Evolutionary conservation across 2,113 vertebrate genomes (phyloP).

Genomic region (Lipotes vexillifer): DNA sequence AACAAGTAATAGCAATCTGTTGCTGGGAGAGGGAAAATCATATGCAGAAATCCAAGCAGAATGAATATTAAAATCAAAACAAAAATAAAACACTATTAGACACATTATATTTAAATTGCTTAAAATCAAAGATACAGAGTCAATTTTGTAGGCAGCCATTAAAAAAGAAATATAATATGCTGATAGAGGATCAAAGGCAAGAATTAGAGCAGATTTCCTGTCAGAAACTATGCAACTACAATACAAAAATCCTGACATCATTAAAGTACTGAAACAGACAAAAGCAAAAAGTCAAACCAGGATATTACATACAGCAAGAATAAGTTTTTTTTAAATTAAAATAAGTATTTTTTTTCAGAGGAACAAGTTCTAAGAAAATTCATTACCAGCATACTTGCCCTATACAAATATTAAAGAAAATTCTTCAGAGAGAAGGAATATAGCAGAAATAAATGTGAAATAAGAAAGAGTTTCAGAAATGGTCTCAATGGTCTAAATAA

Average conservation of each 20-base stretch:
- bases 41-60: neutral
- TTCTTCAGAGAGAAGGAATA: neutral
- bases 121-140: neutral
- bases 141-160: neutral
- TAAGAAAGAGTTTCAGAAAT: neutral
- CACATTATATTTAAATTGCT: neutral
- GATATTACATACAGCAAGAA: neutral
- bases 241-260: neutral
- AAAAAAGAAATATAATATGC: neutral
- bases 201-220: neutral
- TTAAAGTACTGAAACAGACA: neutral
- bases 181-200: neutral
- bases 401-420: neutral
- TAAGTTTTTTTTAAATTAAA: neutral
- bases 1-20: neutral
- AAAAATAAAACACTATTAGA: neutral
- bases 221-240: neutral
- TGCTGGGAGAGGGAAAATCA: neutral
- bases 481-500: neutral
- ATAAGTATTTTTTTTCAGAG: neutral
- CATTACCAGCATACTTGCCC: neutral
- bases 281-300: neutral
- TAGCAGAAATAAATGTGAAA: neutral
- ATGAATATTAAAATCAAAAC: neutral
- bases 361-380: neutral